phyloP scores from a whole-genome alignment of 2,888 invertebrate species.

The Xestia rhomboidea region DNA sequence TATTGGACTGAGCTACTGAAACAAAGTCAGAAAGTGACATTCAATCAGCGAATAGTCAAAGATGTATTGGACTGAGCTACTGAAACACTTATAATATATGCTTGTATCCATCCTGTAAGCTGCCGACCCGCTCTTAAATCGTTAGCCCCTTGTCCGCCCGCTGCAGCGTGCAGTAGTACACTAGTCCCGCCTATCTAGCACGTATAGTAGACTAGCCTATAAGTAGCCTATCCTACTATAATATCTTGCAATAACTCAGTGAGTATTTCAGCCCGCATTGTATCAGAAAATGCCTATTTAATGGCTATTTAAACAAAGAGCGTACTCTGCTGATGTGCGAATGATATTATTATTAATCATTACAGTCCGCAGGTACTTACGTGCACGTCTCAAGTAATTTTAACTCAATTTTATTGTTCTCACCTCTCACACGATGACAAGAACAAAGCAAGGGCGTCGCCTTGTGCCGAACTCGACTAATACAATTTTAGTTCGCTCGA shows the following conservation, averaged over 20 bases:
- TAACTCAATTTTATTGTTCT: not conserved
- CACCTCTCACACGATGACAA: conserved; percentile 11
- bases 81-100: not conserved
- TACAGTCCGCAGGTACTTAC: not conserved
- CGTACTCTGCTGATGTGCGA: too few species aligned
- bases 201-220: not conserved
- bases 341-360: not conserved
- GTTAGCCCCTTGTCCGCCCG: not conserved
- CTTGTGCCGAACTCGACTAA: conserved; percentile 17
- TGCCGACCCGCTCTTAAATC: not conserved
- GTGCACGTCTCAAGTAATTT: not conserved
- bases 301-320: not conserved
- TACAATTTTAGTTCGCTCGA: conserved; percentile 35
- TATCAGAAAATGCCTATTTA: not conserved
- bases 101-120: not conserved
- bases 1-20: not conserved
- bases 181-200: too few species aligned
- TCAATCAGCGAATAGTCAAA: not conserved
- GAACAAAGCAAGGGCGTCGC: conserved; percentile 27
- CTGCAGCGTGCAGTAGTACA: too few species aligned
- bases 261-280: not conserved
- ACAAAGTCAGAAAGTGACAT: not conserved
- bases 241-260: not conserved
- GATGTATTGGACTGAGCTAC: not conserved
- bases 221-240: not conserved